phyloP scores from a whole-genome alignment of 2,113 vertebrate species.

The Bambusicola thoracicus region DNA sequence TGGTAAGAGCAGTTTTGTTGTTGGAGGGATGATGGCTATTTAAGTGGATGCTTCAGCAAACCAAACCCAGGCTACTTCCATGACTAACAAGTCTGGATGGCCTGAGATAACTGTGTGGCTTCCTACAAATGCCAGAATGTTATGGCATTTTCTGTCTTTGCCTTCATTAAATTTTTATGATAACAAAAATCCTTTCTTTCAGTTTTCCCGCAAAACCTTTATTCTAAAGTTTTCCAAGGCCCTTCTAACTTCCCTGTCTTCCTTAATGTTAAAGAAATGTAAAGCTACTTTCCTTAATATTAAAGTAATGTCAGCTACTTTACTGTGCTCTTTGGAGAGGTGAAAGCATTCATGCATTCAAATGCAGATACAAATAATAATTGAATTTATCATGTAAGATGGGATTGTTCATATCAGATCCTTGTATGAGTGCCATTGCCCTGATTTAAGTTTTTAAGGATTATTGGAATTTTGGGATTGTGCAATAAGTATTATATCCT shows the following conservation, averaged over 20 bases:
- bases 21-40: background rate
- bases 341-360: background rate
- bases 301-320: background rate
- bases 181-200: background rate
- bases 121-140: background rate
- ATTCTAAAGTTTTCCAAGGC: background rate
- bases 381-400: background rate
- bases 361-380: fast-evolving
- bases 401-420: background rate
- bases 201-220: background rate
- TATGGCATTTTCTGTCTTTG: background rate
- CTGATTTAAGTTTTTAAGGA: background rate
- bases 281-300: background rate
- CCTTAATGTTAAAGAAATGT: background rate
- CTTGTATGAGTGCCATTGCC: background rate
- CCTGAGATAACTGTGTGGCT: background rate
- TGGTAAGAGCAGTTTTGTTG: background rate
- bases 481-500: background rate
- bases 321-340: background rate
- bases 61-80: background rate
- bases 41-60: background rate
- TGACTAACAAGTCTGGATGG: background rate
- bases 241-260: background rate
- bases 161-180: background rate
- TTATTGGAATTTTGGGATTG: background rate